Evolutionary conservation across 2,888 invertebrate genomes (phyloP).

Genomic region (Platyscelio sp.): DNA sequence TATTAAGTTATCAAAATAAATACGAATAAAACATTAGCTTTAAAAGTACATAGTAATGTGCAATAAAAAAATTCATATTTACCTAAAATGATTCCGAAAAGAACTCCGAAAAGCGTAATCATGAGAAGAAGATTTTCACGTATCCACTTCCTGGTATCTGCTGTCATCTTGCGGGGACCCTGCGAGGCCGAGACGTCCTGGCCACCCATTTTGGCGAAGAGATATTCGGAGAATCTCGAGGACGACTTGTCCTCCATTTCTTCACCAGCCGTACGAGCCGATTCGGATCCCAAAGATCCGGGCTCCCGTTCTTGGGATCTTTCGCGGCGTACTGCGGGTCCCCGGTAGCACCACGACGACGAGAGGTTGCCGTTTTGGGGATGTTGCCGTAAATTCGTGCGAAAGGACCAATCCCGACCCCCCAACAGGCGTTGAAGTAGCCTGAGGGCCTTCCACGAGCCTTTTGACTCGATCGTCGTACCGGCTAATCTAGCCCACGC

Average conservation of each 20-base stretch:
- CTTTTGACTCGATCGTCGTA: conserved; percentile 82
- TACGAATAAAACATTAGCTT: too few species aligned
- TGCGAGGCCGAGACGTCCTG: conserved; percentile 86
- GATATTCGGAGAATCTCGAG: conserved; percentile 90
- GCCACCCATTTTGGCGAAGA: conserved; percentile 92
- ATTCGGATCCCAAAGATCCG: conserved; percentile 78
- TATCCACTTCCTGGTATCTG: conserved; percentile 89
- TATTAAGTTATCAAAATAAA: too few species aligned
- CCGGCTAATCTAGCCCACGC: conserved; percentile 70
- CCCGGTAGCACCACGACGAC: conserved; percentile 84
- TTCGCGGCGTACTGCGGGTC: conserved; percentile 84
- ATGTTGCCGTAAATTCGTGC: conserved; percentile 83
- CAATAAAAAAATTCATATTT: too few species aligned
- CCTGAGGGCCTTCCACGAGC: conserved; percentile 80
- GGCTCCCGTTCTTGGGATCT: conserved; percentile 82
- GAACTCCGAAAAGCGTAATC: conserved; percentile 92
- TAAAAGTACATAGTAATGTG: too few species aligned
- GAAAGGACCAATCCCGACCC: conserved; percentile 83
- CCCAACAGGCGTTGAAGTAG: conserved; percentile 81
- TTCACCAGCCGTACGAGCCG: conserved; percentile 78
- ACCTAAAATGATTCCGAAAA: conserved; percentile 92
- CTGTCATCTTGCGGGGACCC: conserved; percentile 89
- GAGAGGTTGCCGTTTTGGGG: conserved; percentile 85
- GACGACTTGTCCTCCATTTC: conserved; percentile 85
- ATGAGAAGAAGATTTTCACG: conserved; percentile 92